These are phyloP conservation scores for Hemichromis elongatus DNA, from an alignment of 2,113 vertebrate genomes.

Conservation along the genomic window DNA sequence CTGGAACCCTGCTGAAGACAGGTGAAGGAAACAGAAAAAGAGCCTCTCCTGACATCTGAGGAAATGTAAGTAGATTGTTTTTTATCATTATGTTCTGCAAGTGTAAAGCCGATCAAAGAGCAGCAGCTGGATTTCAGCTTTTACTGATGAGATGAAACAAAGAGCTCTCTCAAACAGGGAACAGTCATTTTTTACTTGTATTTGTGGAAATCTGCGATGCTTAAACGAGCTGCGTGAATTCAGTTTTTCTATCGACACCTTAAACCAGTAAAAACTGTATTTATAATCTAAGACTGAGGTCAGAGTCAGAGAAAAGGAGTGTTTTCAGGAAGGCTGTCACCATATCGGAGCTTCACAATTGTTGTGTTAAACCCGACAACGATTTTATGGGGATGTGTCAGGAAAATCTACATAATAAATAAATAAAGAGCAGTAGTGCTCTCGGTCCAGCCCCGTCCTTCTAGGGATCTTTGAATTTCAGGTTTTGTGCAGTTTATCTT, in stretches of 20 bases:
- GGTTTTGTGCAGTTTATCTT: background rate
- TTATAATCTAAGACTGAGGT: background rate
- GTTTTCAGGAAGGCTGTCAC: background rate
- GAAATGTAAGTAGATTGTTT: background rate
- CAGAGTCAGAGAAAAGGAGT: background rate
- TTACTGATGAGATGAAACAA: background rate
- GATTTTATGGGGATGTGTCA: accelerated
- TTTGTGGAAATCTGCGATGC: background rate
- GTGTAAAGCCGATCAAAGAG: background rate
- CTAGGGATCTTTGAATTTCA: background rate
- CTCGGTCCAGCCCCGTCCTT: background rate
- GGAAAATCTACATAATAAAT: accelerated
- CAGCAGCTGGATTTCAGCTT: background rate
- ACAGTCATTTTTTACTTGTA: background rate
- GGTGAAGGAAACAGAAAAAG: background rate
- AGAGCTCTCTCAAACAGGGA: background rate
- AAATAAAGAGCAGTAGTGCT: background rate
- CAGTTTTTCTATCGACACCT: background rate
- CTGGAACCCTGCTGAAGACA: background rate
- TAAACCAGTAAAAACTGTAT: background rate
- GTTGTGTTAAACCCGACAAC: background rate
- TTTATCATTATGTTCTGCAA: background rate
- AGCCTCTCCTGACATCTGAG: background rate
- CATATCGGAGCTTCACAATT: accelerated
- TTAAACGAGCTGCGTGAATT: background rate